Evolutionary conservation across 2,797 vertebrate species (phyloP), one percentile per base, ranked within the genome.

Genomic region (Myotis pilosus): DNA sequence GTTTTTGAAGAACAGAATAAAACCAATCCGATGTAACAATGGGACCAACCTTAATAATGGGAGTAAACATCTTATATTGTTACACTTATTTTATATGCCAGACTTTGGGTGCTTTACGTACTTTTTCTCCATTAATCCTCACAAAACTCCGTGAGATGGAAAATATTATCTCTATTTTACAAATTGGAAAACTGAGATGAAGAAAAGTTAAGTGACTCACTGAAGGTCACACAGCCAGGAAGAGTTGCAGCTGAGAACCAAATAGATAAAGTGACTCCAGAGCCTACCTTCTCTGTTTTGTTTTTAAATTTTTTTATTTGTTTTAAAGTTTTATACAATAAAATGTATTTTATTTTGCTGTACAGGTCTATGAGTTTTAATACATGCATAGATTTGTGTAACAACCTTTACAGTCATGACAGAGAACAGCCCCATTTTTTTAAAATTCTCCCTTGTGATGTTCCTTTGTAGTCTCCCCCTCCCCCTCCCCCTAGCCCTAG

Each of bases 1-100:
- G 5, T 2, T 76, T 89, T 89, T 49, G 60, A 74, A 74, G 13
- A 79, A 38, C 25, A 83, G 89, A 91, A 76, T 74, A 82, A 96
- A 89, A 78, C 78, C 23, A 49, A 38, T 74, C 79, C 47, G 60
- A 0, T 60, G 25, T 30, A 41, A 57, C 30, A 47, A 66, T 4
- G 28, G 38, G 22, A 22, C 38, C 71, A 76, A 75, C 68, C 6
- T 72, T 78, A 87, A 38, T 85, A 78, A 57, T 62, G 44, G 83
- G 55, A 60, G 6, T 53, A 84, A 83, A 38, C n/a, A 60, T 41
- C 38, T 80, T 19, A 60, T 78, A 79, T 60, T 51, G 51, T 76
- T 60, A 51, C 3, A 28, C 49, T 94, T 82, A 71, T 92, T 72
- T 86, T n/a, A 10, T 16, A 3, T 1, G 12, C 23, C 33, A 53